Evolutionary conservation across 2,113 vertebrate genomes (phyloP).

Genomic region (Syngnathus floridae): DNA sequence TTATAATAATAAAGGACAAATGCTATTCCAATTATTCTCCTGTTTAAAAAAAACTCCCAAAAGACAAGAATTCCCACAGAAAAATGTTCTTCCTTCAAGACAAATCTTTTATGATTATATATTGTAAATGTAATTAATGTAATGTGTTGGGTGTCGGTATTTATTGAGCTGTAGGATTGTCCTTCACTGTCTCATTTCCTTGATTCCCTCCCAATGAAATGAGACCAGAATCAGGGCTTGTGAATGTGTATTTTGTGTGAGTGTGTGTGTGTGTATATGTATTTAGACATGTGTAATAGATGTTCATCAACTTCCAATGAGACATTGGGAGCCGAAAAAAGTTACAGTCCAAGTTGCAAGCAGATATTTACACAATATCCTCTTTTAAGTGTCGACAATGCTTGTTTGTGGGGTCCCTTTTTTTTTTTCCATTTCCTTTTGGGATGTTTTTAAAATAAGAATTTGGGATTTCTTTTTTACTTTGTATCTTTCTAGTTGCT

Average conservation of each 20-base stretch:
- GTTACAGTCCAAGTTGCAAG: constrained; percentile 56
- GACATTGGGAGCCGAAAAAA: constrained; percentile 61
- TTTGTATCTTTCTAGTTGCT: constrained; percentile 78
- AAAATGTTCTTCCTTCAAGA: constrained; percentile 79
- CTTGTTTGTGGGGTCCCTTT: constrained; percentile 69
- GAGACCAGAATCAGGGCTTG: constrained; percentile 68
- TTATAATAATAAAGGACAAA: constrained; percentile 79
- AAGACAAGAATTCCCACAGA: constrained; percentile 67
- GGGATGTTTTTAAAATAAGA: constrained; percentile 57
- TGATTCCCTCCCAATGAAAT: constrained; percentile 89
- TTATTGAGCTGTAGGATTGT: constrained; percentile 65
- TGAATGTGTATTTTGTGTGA: constrained; percentile 70
- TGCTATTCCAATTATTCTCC: constrained; percentile 67
- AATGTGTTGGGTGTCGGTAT: constrained; percentile 73
- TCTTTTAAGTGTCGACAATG: constrained; percentile 71
- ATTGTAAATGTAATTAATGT: constrained; percentile 78
- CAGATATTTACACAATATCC: constrained; percentile 69
- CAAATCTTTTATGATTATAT: constrained; percentile 76
- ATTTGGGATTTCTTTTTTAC: constrained; percentile 72
- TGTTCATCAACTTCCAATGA: constrained; percentile 73
- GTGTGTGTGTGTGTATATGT: constrained; percentile 70
- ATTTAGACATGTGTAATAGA: constrained; percentile 75
- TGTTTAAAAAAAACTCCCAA: constrained; percentile 63
- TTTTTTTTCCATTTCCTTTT: constrained; percentile 37
- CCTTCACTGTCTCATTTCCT: constrained; percentile 75